Percentiles rank a stretch among this genome's conserved stretches.
Evolutionary conservation across 2,888 invertebrate species (phyloP).

Genomic region (Steinernema scapterisci): DNA sequence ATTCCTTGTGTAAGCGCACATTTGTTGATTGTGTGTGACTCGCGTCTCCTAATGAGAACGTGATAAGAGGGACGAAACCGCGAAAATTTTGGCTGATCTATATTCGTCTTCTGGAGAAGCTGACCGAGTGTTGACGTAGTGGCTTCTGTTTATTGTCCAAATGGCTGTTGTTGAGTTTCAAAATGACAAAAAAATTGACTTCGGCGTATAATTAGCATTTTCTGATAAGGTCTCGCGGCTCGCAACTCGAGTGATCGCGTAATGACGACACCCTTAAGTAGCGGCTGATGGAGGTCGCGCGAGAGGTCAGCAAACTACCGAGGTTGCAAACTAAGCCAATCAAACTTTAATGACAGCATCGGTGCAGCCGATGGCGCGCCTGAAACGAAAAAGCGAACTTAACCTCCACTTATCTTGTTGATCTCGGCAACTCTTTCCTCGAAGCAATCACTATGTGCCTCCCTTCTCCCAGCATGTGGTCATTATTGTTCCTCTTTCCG

Average conservation of each 20-base stretch:
- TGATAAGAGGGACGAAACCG: no score
- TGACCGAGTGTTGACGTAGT: no score
- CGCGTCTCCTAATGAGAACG: no score
- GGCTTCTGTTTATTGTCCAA: no score
- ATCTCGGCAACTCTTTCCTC: slow-evolving; percentile 7
- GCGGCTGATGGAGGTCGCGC: not conserved
- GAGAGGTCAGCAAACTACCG: not conserved
- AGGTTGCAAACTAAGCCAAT: slow-evolving; percentile 31
- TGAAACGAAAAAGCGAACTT: slow-evolving; percentile 25
- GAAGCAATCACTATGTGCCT: not conserved
- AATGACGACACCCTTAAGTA: not conserved
- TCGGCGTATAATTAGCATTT: no score
- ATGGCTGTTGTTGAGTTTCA: not conserved
- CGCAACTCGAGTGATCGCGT: not conserved
- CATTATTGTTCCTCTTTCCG: not conserved
- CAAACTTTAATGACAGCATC: slow-evolving; percentile 20
- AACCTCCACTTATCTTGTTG: not conserved
- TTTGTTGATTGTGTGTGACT: no score
- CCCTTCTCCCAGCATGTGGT: not conserved
- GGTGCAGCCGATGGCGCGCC: slow-evolving; percentile 2
- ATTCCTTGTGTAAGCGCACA: no score
- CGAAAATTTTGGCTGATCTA: no score
- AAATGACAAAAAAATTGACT: not conserved
- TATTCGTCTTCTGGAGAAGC: no score
- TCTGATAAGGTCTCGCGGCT: no score